Evolutionary conservation across 64 coral and sea anemone genomes (phyloP), one percentile per base, ranked within the genome.

Genomic region (Pachyseris speciosa): DNA sequence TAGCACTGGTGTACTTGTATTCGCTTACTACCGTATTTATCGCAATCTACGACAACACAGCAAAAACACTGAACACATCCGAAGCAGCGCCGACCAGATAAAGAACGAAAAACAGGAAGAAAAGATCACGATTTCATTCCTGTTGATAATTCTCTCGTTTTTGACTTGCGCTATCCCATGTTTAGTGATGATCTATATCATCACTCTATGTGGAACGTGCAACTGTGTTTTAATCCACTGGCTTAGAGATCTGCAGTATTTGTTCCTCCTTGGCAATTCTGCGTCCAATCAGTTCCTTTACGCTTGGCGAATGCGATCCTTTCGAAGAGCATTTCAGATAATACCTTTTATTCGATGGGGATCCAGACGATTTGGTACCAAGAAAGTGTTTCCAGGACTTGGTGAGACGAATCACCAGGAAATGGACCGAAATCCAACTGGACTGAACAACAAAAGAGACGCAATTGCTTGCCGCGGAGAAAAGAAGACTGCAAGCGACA

Each of bases 221-320:
- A 64, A 30, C 4, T 89, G 87, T 31, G 29, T 31, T 74, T 36
- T 78, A 41, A 78, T 89, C 39, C 69, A 89, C 43, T 89, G 87
- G 87, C 78, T 77, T 13, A 13, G 87, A 64, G 87, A 89, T 89
- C 30, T 72, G 9, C 55, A 77, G 19, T 89, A 40, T 76, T 32
- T 65, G 26, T 74, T 89, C 19, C 72, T 74, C 9, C 20, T 89
- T n/a, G 16, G 65, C 10, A 89, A 89, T 67, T 89, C 87, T 15
- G 87, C 87, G 7, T 59, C 43, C 27, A 89, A 89, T 78, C 87
- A 89, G 22, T 89, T 89, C 12, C 69, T 89, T 7, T 78, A 89
- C 26, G 69, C 87, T 7, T 90, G 88, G 88, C 75, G 88, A 43
- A 90, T 90, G 88, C 59, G 48, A 12, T 67, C 77, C 45, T 90